These are phyloP conservation scores for Mythimna albipuncta DNA, from an alignment of 2,888 invertebrate genomes.

Conservation along the genomic window DNA sequence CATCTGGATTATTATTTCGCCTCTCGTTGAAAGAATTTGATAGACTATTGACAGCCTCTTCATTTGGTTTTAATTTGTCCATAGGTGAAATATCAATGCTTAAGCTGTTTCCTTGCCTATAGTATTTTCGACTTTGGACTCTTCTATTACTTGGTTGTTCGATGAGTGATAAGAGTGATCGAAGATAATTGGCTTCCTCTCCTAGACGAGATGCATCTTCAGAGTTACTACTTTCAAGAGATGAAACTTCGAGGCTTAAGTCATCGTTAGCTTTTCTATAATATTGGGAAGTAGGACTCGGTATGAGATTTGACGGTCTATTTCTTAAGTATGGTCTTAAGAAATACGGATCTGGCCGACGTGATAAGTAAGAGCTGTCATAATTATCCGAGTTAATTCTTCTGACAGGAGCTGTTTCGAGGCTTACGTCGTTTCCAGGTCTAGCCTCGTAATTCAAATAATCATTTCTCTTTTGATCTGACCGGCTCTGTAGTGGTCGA, in stretches of 20 bases:
- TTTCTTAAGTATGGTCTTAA: slow-evolving; percentile 17
- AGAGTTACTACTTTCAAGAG: slow-evolving; percentile 9
- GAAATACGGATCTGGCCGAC: neutral
- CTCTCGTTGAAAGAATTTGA: neutral
- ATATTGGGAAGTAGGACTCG: neutral
- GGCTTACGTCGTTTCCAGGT: slow-evolving; percentile 3
- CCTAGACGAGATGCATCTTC: neutral
- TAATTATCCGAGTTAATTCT: slow-evolving; percentile 1
- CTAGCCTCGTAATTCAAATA: neutral
- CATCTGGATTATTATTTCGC: slow-evolving; percentile 9
- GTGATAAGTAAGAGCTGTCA: slow-evolving; percentile 1
- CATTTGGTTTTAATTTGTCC: slow-evolving; percentile 1
- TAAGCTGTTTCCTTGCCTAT: slow-evolving; percentile 4
- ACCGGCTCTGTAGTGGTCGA: neutral
- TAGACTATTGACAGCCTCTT: slow-evolving; percentile 4
- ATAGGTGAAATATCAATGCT: neutral
- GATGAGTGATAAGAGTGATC: slow-evolving; percentile 12
- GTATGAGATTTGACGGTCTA: slow-evolving; percentile 1
- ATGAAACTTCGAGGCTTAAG: slow-evolving; percentile 4
- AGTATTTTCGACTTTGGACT: slow-evolving; percentile 5
- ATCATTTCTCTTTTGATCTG: slow-evolving; percentile 12
- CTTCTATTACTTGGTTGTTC: slow-evolving; percentile 5
- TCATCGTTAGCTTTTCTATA: slow-evolving; percentile 14
- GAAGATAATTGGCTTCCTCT: slow-evolving; percentile 25
- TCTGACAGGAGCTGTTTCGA: slow-evolving; percentile 12